These are phyloP conservation scores for Bunonema sp. DNA, from an alignment of 2,888 invertebrate species.

Conservation along the genomic window DNA sequence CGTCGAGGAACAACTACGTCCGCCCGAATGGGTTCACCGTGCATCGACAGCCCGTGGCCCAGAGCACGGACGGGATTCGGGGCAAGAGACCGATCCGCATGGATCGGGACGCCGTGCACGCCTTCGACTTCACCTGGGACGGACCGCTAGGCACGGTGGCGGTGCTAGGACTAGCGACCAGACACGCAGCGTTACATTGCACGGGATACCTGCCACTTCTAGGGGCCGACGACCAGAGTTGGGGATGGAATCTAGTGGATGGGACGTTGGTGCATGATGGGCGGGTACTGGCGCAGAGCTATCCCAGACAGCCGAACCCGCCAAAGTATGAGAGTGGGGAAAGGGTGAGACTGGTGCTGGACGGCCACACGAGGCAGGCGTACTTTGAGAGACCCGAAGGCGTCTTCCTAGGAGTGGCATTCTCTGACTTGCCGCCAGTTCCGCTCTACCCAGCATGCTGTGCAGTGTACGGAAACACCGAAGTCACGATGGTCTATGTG, in stretches of 20 bases:
- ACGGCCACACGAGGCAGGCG: slow-evolving; percentile 87
- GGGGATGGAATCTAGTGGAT: slow-evolving; percentile 99
- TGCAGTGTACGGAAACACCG: slow-evolving; percentile 95
- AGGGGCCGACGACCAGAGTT: slow-evolving; percentile 87
- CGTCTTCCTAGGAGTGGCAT: slow-evolving; percentile 78
- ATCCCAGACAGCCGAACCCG: slow-evolving; percentile 57
- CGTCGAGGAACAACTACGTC: slow-evolving; percentile 84
- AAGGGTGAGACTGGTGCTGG: slow-evolving; percentile 83
- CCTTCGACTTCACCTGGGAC: slow-evolving; percentile 36
- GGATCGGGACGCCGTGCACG: slow-evolving; percentile 28
- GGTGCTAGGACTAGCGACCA: slow-evolving; percentile 79
- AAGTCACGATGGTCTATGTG: slow-evolving; percentile 94
- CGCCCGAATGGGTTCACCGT: slow-evolving; percentile 90
- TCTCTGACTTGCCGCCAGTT: slow-evolving; percentile 58
- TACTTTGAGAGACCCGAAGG: slow-evolving; percentile 78
- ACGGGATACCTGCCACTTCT: slow-evolving; percentile 84
- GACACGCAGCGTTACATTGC: slow-evolving; percentile 75
- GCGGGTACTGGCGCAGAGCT: slow-evolving; percentile 48
- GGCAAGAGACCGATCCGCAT: slow-evolving; percentile 54
- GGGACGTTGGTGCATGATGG: slow-evolving; percentile 90
- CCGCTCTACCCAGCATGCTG: slow-evolving; percentile 85
- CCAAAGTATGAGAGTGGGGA: slow-evolving; percentile 92
- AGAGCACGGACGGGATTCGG: slow-evolving; percentile 84
- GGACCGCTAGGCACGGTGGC: slow-evolving; percentile 94
- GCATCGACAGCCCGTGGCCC: slow-evolving; percentile 92